Base-by-base conservation (phyloP, 2,888 invertebrate species). In the Troides helena region DNA sequence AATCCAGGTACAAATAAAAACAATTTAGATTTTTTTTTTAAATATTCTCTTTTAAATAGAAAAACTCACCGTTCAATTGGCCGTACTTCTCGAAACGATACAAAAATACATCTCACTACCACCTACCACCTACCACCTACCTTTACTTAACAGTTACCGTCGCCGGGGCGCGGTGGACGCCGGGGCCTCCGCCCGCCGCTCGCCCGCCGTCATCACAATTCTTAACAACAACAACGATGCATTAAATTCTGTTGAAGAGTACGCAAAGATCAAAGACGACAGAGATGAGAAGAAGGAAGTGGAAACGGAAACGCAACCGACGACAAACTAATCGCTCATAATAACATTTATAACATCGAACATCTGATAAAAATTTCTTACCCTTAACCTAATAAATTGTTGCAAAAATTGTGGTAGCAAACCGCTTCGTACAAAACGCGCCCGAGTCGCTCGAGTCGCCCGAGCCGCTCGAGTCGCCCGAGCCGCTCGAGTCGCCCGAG, bases 331-430 rank as follows among this genome's bases (percentile, higher is more conserved):
- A 84, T 79, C 79, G 81, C 73, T 73, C 78, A 81, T 50, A 70
- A 72, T 50, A 70, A 72, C 77, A 83, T 85, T 81, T 79, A 39
- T 75, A 84, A 85, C 84, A 80, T 80, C 78, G 80, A 89, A 90
- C 87, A 84, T 85, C 77, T 77, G 84, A 85, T 87, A 89, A 85
- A 86, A 84, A 83, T 80, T 81, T 65, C 68, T 72, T 80, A 82
- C 83, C 80, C 81, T 85, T 86, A 85, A 79, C 75, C 79, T 75
- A 83, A 81, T 74, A 84, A 80, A 84, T 83, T 84, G 84, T 87
- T 87, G 90, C 89, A 89, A 90, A 90, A 88, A 85, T 82, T 85
- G 85, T 89, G 84, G 85, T 88, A 91, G 90, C 91, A 90, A 90
- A 89, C 77, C 72, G 75, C 75, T 73, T 79, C 83, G 85, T 89